A percentile compares a stretch with the other conserved stretches of the same genome.
phyloP scores from a whole-genome alignment of 2,113 vertebrate genomes.

The Progne subis region DNA sequence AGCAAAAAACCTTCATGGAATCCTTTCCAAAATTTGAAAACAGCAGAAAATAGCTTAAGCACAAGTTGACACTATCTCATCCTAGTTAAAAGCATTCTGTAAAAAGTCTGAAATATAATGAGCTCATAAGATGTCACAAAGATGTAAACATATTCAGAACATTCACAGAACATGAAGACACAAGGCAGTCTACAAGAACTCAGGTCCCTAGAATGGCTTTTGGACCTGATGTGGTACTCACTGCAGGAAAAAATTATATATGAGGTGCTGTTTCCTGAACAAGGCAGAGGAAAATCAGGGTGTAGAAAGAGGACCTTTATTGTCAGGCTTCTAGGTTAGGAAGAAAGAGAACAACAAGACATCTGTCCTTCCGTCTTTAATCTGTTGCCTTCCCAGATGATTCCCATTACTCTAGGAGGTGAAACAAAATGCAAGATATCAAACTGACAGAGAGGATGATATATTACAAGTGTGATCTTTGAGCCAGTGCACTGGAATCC shows the following conservation, averaged over 20 bases:
- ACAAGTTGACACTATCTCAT: not conserved
- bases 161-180: not conserved
- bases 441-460: conserved; percentile 34
- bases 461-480: not conserved
- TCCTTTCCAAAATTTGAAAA: not conserved
- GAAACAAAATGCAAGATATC: conserved; percentile 34
- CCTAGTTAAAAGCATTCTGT: not conserved
- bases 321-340: not conserved
- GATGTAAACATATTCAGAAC: not conserved
- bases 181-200: not conserved
- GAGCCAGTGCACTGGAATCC: not conserved
- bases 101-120: not conserved
- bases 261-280: not conserved
- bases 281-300: not conserved
- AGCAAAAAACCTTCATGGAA: not conserved
- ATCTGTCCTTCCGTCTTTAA: not conserved
- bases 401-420: not conserved
- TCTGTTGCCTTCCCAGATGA: not conserved
- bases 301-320: not conserved
- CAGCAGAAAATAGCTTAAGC: not conserved
- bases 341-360: not conserved
- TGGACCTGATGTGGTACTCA: not conserved
- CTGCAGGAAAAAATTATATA: not conserved
- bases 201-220: not conserved
- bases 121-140: not conserved